Conservation (phyloP, 2,797 vertebrate species). For the Pipistrellus pipistrellus region DNA sequence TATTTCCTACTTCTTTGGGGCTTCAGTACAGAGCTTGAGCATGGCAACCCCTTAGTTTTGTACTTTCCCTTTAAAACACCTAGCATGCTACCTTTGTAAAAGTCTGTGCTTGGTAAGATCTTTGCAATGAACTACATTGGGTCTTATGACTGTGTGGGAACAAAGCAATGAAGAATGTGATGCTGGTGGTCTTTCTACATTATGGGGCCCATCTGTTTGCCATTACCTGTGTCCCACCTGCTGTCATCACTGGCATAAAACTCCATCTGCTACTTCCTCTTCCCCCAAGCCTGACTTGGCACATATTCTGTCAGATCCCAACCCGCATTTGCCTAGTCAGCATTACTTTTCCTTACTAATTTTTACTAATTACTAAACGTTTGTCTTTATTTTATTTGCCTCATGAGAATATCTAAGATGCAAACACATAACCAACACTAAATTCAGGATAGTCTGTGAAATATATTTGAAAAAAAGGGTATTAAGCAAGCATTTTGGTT, state of each 20-base stretch:
- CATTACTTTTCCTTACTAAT: conserved; percentile 34
- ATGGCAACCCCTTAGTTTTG: background rate
- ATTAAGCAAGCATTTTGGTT: background rate
- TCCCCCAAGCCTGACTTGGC: conserved; percentile 73
- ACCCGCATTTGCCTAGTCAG: conserved; percentile 58
- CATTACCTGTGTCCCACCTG: conserved; percentile 78
- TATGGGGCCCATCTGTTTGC: conserved; percentile 73
- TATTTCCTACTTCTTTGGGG: background rate
- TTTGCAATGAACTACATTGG: background rate
- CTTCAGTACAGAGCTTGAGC: background rate
- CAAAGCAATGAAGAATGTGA: conserved; percentile 11
- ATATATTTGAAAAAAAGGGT: background rate
- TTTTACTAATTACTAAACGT: conserved; percentile 59
- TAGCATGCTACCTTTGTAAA: background rate
- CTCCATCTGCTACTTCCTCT: conserved; percentile 76
- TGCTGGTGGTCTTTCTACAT: conserved; percentile 69
- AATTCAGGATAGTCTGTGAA: background rate
- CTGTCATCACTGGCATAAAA: conserved; percentile 57
- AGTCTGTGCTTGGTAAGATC: background rate
- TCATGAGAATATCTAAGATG: background rate
- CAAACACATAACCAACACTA: background rate
- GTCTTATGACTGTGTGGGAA: background rate
- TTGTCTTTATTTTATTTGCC: conserved; percentile 56
- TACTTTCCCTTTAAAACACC: background rate
- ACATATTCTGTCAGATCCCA: conserved; percentile 12